Base-by-base conservation (phyloP, 30 jellyfish, hydroid and myxozoan species). In the Catostylus mosaicus region DNA sequence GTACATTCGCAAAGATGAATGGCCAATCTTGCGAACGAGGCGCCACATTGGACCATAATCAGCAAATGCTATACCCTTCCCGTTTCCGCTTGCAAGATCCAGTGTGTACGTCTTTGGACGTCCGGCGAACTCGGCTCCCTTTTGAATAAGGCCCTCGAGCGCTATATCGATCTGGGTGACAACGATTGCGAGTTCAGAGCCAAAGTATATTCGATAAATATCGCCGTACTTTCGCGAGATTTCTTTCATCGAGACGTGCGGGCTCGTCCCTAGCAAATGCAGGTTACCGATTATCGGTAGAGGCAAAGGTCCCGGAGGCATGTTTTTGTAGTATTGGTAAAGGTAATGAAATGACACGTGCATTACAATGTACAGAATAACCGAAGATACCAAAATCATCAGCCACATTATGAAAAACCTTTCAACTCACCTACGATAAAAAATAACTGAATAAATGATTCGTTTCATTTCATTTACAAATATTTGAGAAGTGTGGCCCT, bases 281-380 rank as follows among this genome's bases (percentile, higher is more conserved):
- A 89, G 67, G 75, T 89, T 89, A 47, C 97, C 97, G 32, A 89
- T 80, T 36, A 89, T 57, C 20, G 97, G 97, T 12, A 89, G 61
- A 20, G 97, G 97, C n/a, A 89, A n/a, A 26, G 97, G 97, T 1
- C 97, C 97, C 0, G 94, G 97, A 29, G 97, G 97, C 48, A 67
- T 19, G 52, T 77, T 92, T 27, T 72, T 73, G 76, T 56, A 60
- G 35, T 26, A 60, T 71, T 71, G 84, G 16, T 57, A 63, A 24
- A 38, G 33, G 46, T 70, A 84, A 54, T 84, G 94, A 61, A 23
- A 45, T 2, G 59, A 29, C 7, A 84, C 57, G 56, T 84, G 80
- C 48, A 27, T 34, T 33, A 52, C 52, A 30, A 73, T 27, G 76
- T 65, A 79, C 2, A 79, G 43, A 36, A 52, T 30, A 1, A 67